Conservation (phyloP, 2,797 vertebrate species). For the Crocidura indochinensis region DNA sequence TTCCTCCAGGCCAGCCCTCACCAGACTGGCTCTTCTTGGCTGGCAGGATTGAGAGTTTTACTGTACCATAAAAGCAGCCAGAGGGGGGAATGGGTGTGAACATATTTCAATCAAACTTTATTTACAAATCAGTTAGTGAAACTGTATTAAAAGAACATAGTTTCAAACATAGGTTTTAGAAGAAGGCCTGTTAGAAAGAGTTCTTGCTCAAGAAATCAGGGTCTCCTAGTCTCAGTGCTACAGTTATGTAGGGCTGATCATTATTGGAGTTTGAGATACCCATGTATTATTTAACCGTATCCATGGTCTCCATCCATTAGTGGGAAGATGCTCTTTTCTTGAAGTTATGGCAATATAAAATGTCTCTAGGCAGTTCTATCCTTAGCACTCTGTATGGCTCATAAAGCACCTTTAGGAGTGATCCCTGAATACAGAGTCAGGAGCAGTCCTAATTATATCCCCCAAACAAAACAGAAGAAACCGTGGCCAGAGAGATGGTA, state of each 20-base stretch:
- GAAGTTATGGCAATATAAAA: background rate
- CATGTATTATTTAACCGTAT: background rate
- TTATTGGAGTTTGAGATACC: background rate
- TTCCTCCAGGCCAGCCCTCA: background rate
- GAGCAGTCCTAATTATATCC: too few relatives aligned
- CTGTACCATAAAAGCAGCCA: background rate
- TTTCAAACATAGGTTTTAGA: background rate
- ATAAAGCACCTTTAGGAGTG: too few relatives aligned
- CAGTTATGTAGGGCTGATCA: background rate
- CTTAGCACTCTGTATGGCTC: too few relatives aligned
- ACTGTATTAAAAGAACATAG: background rate
- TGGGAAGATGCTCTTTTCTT: background rate
- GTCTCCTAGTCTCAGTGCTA: background rate
- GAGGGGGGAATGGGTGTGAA: background rate
- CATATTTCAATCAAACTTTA: slow-evolving; percentile 61
- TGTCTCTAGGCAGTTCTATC: background rate
- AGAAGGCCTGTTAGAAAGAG: background rate
- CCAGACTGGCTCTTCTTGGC: background rate
- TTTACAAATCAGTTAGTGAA: slow-evolving; percentile 13
- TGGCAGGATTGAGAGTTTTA: background rate
- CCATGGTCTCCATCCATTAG: background rate
- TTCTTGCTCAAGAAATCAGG: background rate
- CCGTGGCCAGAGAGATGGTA: too few relatives aligned
- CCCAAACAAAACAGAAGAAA: too few relatives aligned
- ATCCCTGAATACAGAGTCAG: too few relatives aligned